Evolutionary conservation across 2,888 invertebrate genomes (phyloP).

Genomic region (Spisula solida): DNA sequence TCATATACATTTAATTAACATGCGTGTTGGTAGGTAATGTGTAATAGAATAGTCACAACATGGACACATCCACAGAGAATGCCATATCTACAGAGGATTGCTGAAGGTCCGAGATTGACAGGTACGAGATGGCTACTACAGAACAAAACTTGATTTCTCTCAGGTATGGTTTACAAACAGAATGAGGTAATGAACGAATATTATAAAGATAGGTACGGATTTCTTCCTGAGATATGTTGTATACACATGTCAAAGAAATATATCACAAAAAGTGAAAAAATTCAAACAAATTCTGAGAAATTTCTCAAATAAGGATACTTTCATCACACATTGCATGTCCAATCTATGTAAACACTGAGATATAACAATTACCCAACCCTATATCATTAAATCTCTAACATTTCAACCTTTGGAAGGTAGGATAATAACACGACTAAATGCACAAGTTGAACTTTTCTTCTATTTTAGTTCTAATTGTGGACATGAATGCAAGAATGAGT

Average conservation of each 20-base stretch:
- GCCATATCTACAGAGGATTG: no score
- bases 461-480: slow-evolving; percentile 42
- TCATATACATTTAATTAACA: no score
- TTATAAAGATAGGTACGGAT: no score
- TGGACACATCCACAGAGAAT: no score
- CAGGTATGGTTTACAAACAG: no score
- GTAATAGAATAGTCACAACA: no score
- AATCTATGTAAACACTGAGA: not conserved
- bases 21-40: no score
- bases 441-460: not conserved
- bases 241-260: not conserved
- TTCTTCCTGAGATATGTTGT: no score
- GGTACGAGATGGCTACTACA: no score
- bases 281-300: not conserved
- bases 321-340: not conserved
- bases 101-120: no score
- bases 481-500: not conserved
- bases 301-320: not conserved
- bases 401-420: not conserved
- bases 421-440: not conserved
- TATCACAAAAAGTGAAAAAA: not conserved
- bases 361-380: not conserved
- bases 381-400: not conserved
- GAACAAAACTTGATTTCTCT: no score
- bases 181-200: no score